Evolutionary conservation across 2,797 vertebrate genomes (phyloP).

Genomic region (Peromyscus aztecus): DNA sequence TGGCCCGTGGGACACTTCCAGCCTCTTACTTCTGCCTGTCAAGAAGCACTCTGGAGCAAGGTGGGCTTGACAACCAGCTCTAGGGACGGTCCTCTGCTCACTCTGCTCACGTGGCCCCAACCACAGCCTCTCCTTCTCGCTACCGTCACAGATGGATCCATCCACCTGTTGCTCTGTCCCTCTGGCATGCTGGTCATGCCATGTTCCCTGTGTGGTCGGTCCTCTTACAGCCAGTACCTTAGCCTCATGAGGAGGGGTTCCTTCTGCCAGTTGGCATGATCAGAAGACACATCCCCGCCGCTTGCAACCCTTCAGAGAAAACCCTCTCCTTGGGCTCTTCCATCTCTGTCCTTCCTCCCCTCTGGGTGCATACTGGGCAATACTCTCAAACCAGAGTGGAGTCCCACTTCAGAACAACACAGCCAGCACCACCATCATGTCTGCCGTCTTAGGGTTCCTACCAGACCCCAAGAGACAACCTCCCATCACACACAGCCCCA

Average conservation of each 20-base stretch:
- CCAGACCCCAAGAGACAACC: neutral
- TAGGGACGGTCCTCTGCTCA: neutral
- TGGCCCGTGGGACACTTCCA: neutral
- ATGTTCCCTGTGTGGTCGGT: neutral
- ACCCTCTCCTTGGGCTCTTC: neutral
- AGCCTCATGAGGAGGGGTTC: neutral
- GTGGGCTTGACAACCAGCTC: neutral
- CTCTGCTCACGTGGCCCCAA: neutral
- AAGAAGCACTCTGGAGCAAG: neutral
- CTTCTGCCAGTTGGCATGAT: neutral
- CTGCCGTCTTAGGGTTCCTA: neutral
- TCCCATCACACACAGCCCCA: neutral
- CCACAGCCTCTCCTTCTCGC: neutral
- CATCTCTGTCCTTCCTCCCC: neutral
- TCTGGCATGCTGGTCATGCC: neutral
- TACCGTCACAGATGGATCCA: rapidly evolving
- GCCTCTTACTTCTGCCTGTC: neutral
- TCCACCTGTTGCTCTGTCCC: neutral
- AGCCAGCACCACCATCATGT: neutral
- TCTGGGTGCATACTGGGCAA: neutral
- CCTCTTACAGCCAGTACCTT: neutral
- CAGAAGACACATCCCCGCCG: neutral
- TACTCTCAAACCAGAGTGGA: neutral
- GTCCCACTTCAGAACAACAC: neutral
- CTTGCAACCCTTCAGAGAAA: neutral